Base-by-base conservation (phyloP, 2,797 vertebrate species). In the Caiman crocodilus region DNA sequence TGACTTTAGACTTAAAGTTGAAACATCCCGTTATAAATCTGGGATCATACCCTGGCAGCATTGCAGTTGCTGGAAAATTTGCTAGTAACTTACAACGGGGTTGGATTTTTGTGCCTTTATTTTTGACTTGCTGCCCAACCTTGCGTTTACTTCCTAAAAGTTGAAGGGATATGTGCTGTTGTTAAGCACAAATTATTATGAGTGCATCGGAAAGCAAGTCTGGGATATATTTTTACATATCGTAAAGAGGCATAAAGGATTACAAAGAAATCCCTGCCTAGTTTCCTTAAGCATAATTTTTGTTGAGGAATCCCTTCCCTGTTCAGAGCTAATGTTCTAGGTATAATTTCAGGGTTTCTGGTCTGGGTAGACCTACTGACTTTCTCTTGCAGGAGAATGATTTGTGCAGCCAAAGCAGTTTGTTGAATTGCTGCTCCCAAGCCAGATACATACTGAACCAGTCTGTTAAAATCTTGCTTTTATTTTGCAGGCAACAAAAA, bases 401-500 rank as follows among this genome's bases (percentile, higher is more conserved):
- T 23, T 60, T 10, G 7, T 23, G 2, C 64, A 25, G 4, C 42
- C 35, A 2, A 32, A 14, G 10, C 65, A 32, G 3, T 17, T 75
- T 30, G 2, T 10, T 23, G 30, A 78, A 60, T 60, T 18, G 18
- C 5, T 71, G 2, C 14, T 64, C 12, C 75, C 8, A 11, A 23
- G 23, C 77, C 35, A 50, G 23, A 7, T 71, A 6, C 6, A 1
- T 30, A 0, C n/a, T 5, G 4, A 18, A 18, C 4, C 3, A 30
- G 10, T 50, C 14, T 42, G 23, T 26, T 23, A 15, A 28, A 14
- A 42, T 26, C 7, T 2, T 76, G 4, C 28, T 12, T 95, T 58
- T 91, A 32, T 82, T 79, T 84, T 56, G 50, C 94, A 98, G 98
- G 92, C 97, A 55, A 85, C 95, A 14, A 98, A 98, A 95, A 95